These are phyloP conservation scores for Diadema setosum DNA, from an alignment of 35 echinoderm and acorn worm genomes.

Conservation along the genomic window DNA sequence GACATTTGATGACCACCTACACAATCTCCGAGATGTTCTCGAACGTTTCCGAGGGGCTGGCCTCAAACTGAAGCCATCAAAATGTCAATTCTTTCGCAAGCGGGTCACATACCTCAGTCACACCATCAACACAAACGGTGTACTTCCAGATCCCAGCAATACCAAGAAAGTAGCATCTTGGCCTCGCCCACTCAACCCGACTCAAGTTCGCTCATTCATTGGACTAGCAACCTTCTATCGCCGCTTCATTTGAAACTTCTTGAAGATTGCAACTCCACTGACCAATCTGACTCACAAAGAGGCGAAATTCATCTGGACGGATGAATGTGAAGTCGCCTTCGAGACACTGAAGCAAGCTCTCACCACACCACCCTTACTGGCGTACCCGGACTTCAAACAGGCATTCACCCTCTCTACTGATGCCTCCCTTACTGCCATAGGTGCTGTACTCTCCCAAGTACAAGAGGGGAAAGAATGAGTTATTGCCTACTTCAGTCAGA, in stretches of 20 bases:
- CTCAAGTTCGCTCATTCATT: neutral
- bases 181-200: neutral
- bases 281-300: constrained; percentile 20
- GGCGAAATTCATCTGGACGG: neutral
- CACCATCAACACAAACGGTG: neutral
- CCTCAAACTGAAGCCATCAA: constrained; percentile 44
- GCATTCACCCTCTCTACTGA: constrained; percentile 39
- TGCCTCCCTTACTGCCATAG: constrained; percentile 45
- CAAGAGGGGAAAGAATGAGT: constrained; percentile 59
- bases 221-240: constrained; percentile 11
- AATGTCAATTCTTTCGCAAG: constrained; percentile 34
- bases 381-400: constrained; percentile 42
- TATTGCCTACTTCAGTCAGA: constrained; percentile 62
- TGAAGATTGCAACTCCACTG: neutral
- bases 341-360: constrained; percentile 14
- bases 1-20: constrained; percentile 51
- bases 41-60: neutral
- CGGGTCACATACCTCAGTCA: constrained; percentile 39
- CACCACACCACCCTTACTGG: constrained; percentile 50
- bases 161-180: neutral
- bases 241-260: neutral
- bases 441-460: constrained; percentile 51
- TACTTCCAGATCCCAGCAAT: constrained; percentile 16
- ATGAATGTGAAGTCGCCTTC: constrained; percentile 9
- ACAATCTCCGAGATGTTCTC: constrained; percentile 6